Evolutionary conservation across 64 coral and sea anemone genomes (phyloP), one percentile per base, ranked within the genome.

Genomic region (Orbicella faveolata): DNA sequence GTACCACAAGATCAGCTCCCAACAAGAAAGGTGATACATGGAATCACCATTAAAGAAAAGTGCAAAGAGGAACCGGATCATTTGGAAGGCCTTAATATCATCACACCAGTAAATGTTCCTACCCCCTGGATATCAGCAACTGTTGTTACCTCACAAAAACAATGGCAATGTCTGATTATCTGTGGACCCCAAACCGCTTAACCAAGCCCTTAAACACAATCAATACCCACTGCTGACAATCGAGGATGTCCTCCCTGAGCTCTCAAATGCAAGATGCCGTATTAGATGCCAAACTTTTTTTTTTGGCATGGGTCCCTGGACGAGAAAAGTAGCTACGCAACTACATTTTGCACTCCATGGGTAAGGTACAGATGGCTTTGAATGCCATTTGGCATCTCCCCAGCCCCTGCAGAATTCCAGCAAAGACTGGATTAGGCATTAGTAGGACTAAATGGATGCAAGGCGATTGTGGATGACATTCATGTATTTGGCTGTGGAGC

Each of bases 401-500:
- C 84, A 19, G 52, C 84, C 37, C 91, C 91, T 41, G 84, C 82
- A 74, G 85, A 81, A 77, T 93, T 88, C 44, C 91, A 93, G 76
- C 37, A 78, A 34, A 82, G 78, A 74, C 53, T 93, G 39, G 84
- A 93, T 3, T n/a, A 44, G 1, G 76, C 85, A 53, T 53, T 88
- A 35, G 75, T 36, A 73, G 91, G 84, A 0, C 90, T 92, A 20
- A n/a, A 80, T 23, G 92, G 87, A 36, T 51, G 69, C 6, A 85
- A 36, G 53, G 52, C 79, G 1, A 89, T 89, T 14, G 51, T 39
- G 34, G 92, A 93, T 76, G 92, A 89, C 69, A 93, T 93, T 20
- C 87, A 89, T 30, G 62, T 93, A 21, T 80, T 80, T 72, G 88
- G 77, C 51, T 61, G 66, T 54, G 88, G 76, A 65, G 88, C 66